Evolutionary conservation across 1,140 invertebrate genomes (phyloP), one percentile per base, ranked within the genome.

Genomic region (Eupristina koningsbergeri): DNA sequence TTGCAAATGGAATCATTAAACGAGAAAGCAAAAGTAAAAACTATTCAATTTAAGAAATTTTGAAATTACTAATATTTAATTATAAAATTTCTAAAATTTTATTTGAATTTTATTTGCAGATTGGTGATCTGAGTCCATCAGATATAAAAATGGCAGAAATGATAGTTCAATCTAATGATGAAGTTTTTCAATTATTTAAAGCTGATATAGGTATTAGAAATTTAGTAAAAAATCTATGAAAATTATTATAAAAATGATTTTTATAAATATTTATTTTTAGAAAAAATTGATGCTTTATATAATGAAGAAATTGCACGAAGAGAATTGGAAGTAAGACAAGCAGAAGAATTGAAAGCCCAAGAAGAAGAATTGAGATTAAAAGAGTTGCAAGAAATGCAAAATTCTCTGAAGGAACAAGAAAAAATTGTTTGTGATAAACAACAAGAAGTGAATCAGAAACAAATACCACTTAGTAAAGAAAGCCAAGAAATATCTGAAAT

Each of bases 1-100:
- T 50, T 85, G 29, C 88, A 89, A 76, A 93, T 94, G 80, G 92
- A 93, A 75, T 69, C 87, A 31, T 91, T 95, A 64, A 92, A 93
- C 85, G 92, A 93, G 73, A 93, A 92, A 84, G 93, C 93, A 87
- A 93, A 90, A 88, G 86, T 91, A 90, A 86, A 87, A 93, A 53
- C 19, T 47, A 13, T 71, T 73, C 53, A 64, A 47, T 47, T 7
- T 1, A 26, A 26, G 34, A 64, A 34, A 31, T 64, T 64, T 7
- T 34, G 45, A 64, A 75, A 19, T 41, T 79, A 58, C 6, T 5
- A 58, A 58, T 26, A 13, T 58, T 3, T 58, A 58, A 58, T 13
- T 58, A 26, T 58, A 26, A 26, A 15, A 3, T 71, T 36, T 41
- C 8, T 41, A 9, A 41, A 41, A 26, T 69, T 69, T 15, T 53